Evolutionary conservation across 2,797 vertebrate genomes (phyloP), one percentile per base, ranked within the genome.

Genomic region (Chloroceryle inda): DNA sequence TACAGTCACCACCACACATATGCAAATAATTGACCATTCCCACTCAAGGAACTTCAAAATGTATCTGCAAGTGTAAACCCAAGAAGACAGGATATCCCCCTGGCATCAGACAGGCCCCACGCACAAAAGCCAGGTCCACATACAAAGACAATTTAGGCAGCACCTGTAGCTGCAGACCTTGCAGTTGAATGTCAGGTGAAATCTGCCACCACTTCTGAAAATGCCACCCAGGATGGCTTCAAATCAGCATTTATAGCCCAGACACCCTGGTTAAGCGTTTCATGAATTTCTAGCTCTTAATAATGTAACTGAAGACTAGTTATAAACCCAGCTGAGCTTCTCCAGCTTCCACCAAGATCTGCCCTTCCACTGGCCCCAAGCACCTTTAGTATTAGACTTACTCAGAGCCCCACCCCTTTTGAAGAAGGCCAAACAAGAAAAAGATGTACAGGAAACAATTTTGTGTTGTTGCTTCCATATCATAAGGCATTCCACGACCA

Each of bases 1-100:
- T 53, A 85, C 21, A 68, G 45, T 64, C 55, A 53, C 13, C 58
- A 45, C 49, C 14, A 31, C 2, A 17, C 40, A 37, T 2, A 5
- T 0, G 0, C 49, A 56, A 85, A 20, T 13, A 76, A 44, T 0
- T 33, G 33, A 81, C 24, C 4, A 2, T 20, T 53, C 19, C 16
- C 33, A 10, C 2, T 20, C 10, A 14, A 4, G n/a, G 15, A 77
- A 35, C 72, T 85, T 67, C 11, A 38, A 22, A 38, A 23, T 5
- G 2, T 11, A 75, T 11, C 27, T 0, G 1, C 26, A 72, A 12
- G 15, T 55, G 17, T 6, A 50, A 84, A 67, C 71, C 7, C 3
- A 31, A 56, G 31, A 78, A 78, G 10, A 31, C 0, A 78, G 44
- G 9, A 11, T 47, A 66, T 9, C 2, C 18, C 29, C 26, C 20